Evolutionary conservation across 2,888 invertebrate genomes (phyloP).

Genomic region (Philereme vetulata): DNA sequence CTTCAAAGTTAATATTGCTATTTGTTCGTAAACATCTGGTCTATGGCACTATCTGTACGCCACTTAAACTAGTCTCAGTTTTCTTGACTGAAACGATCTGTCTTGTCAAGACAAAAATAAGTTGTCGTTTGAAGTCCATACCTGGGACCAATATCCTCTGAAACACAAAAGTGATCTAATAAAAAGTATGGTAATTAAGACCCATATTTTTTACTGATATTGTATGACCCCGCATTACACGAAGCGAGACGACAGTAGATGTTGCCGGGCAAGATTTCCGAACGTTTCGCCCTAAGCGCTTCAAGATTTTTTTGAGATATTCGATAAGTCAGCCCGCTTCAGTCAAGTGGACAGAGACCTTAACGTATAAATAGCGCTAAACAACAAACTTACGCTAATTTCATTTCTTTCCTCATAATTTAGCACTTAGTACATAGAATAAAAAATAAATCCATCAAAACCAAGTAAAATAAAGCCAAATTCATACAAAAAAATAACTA

Average conservation of each 20-base stretch:
- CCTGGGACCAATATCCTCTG: no score
- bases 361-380: constrained; percentile 44
- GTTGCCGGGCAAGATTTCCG: no score
- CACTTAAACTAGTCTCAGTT: constrained; percentile 35
- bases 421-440: constrained; percentile 50
- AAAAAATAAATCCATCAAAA: constrained; percentile 41
- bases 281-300: no score
- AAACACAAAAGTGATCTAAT: no score
- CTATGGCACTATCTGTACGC: constrained; percentile 36
- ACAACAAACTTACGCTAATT: constrained; percentile 52
- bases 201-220: no score
- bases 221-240: no score
- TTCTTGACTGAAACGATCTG: constrained; percentile 27
- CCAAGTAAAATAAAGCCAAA: constrained; percentile 56
- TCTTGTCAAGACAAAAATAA: not conserved
- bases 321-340: constrained; percentile 1
- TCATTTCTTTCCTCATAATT: constrained; percentile 61
- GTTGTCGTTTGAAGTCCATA: no score
- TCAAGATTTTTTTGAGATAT: no score
- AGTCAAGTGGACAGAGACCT: constrained; percentile 39
- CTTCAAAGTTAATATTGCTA: constrained; percentile 9
- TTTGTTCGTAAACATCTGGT: constrained; percentile 16
- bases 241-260: no score
- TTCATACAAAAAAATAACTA: constrained; percentile 43
- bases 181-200: no score